Base-by-base conservation (phyloP, 1,140 invertebrate species). In the Brachystomella parvula region DNA sequence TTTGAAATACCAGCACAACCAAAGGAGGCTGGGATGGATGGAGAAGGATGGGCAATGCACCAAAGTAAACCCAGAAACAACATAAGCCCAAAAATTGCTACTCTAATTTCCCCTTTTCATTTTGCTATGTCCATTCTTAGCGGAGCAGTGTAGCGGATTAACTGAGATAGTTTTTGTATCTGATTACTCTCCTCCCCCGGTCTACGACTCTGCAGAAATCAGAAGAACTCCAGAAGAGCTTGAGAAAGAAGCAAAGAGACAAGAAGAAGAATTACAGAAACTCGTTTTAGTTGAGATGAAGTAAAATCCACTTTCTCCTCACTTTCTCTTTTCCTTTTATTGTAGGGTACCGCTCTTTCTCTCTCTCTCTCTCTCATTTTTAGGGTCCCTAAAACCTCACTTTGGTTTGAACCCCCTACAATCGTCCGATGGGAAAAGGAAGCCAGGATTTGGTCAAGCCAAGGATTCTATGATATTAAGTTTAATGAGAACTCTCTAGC, bases 331-430 rank as follows among this genome's bases (percentile, higher is more conserved):
- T 26, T 53, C 24, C 24, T 6, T 15, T 9, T 6, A 15, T 53
- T 6, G 49, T 15, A 6, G 24, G 6, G 15, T 15, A 9, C 49
- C 15, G 24, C 15, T 12, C 49, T 15, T 53, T 53, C 49, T 15
- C 24, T 26, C 24, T 26, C 49, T 53, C 24, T 21, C 24, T 53
- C 15, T n/a, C 53, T 9, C n/a, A 60, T 30, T 30, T 24, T 60
- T 28, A 89, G 87, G 29, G 78, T 90, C 24, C 87, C 89, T 0
- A 83, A 85, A 19, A 84, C 84, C 3, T 84, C 91, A 6, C 82
- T 91, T 63, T 92, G 89, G 88, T 85, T 90, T 35, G 90, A 93
- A 73, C 85, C 89, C 1, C 90, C 90, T 0, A 80, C 87, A 15
- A 84, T 89, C 2, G 89, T 87, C 19, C 84, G 87, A 64, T 92